Conservation (phyloP, 2,113 vertebrate species). For the Collichthys lucidus region DNA sequence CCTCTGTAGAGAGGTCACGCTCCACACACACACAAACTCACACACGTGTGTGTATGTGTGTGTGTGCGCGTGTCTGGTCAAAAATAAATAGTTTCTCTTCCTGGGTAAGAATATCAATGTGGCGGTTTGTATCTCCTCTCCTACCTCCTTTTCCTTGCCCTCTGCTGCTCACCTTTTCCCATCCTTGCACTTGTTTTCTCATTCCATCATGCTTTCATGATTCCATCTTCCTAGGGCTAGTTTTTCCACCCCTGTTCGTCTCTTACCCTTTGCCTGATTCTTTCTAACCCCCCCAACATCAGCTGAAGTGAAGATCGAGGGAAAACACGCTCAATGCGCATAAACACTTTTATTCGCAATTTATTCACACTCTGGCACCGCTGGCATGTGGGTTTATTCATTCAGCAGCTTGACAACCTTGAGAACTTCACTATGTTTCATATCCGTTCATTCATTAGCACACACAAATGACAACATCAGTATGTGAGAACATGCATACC, state of each 20-base stretch:
- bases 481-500: slow-evolving; percentile 63
- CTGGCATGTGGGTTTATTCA: slow-evolving; percentile 29
- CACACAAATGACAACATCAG: slow-evolving; percentile 49
- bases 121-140: not conserved
- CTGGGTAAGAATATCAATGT: slow-evolving; percentile 59
- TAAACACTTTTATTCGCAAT: not conserved
- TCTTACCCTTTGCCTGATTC: not conserved
- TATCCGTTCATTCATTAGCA: slow-evolving; percentile 26
- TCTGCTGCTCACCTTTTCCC: not conserved
- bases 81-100: slow-evolving; percentile 49
- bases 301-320: slow-evolving; percentile 4
- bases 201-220: not conserved
- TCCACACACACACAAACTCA: not conserved
- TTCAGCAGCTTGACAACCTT: slow-evolving; percentile 53
- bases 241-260: not conserved
- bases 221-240: not conserved
- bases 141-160: not conserved
- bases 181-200: not conserved
- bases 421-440: slow-evolving; percentile 47
- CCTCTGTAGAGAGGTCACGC: slow-evolving; percentile 71
- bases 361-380: not conserved
- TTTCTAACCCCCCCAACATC: slow-evolving; percentile 1
- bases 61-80: slow-evolving; percentile 52
- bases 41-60: slow-evolving; percentile 8
- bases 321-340: slow-evolving; percentile 21